Conservation (phyloP, 2,113 vertebrate genomes). For the Triplophysa siluroides region DNA sequence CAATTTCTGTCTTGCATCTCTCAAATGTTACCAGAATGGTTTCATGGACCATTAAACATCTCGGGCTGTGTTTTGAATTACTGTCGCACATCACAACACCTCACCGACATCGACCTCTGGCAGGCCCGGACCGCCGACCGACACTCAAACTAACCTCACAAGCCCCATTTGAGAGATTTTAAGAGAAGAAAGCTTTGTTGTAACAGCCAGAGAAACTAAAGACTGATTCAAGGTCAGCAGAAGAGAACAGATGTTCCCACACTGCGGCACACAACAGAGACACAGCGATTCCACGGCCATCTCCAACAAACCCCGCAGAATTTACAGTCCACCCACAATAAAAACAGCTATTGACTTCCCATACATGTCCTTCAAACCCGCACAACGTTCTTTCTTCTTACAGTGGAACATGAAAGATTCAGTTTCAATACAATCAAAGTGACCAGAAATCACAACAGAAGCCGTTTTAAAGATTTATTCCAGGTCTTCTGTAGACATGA, state of each 20-base stretch:
- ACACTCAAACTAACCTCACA: conserved; percentile 28
- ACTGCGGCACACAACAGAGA: conserved; percentile 15
- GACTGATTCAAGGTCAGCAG: background rate
- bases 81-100: conserved; percentile 3
- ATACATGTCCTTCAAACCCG: too few relatives aligned
- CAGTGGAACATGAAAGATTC: too few relatives aligned
- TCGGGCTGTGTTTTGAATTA: background rate
- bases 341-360: background rate
- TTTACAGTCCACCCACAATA: background rate
- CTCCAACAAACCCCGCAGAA: conserved; percentile 3
- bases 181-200: conserved; percentile 18
- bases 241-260: background rate
- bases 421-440: too few relatives aligned
- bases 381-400: too few relatives aligned
- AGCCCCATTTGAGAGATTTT: conserved; percentile 17
- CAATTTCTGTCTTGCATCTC: background rate
- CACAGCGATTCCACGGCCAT: background rate
- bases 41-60: conserved; percentile 9
- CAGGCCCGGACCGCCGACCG: conserved; percentile 7
- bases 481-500: too few relatives aligned
- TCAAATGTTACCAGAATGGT: background rate
- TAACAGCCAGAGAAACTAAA: background rate
- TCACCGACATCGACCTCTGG: conserved; percentile 3
- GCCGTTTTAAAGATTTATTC: too few relatives aligned
- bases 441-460: too few relatives aligned